phyloP scores from a whole-genome alignment of 2,888 invertebrate species.

The Graphium colonna region DNA sequence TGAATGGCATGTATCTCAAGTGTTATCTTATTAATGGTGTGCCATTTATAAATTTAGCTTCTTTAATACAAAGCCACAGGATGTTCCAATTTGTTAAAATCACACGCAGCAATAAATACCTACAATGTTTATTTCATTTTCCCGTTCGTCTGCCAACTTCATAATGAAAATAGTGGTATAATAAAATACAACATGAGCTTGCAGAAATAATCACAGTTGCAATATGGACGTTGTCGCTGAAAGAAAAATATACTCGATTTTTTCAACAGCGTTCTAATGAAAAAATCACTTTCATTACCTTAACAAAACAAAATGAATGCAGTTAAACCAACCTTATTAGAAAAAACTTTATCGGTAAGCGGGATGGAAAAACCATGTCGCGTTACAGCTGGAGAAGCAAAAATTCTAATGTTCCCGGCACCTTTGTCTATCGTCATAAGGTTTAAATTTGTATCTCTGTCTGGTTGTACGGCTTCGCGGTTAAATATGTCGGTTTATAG shows the following conservation, averaged over 20 bases:
- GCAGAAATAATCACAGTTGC: background rate
- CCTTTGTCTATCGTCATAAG: slow-evolving; percentile 12
- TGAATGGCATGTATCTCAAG: no score
- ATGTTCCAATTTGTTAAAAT: no score
- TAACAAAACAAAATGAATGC: slow-evolving; percentile 38
- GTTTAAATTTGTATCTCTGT: slow-evolving; percentile 20
- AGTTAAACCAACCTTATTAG: slow-evolving; percentile 55
- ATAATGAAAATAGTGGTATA: background rate
- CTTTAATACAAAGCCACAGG: no score
- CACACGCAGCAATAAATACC: no score
- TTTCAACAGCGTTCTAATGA: slow-evolving; percentile 11
- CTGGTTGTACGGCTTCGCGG: slow-evolving; percentile 25
- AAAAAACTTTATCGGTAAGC: slow-evolving; percentile 71
- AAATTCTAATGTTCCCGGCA: slow-evolving; percentile 8
- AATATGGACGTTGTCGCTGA: background rate
- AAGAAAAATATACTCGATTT: slow-evolving; percentile 4
- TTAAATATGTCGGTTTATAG: slow-evolving; percentile 54
- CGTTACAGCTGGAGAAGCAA: slow-evolving; percentile 17
- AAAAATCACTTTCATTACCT: slow-evolving; percentile 29
- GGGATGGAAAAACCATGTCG: slow-evolving; percentile 32
- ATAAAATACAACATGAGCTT: background rate
- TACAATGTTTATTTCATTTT: background rate
- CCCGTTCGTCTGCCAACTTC: background rate
- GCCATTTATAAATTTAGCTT: no score
- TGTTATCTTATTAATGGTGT: no score